Evolutionary conservation across 2,797 vertebrate species (phyloP), one percentile per base, ranked within the genome.

Genomic region (Sebastes aleutianus): DNA sequence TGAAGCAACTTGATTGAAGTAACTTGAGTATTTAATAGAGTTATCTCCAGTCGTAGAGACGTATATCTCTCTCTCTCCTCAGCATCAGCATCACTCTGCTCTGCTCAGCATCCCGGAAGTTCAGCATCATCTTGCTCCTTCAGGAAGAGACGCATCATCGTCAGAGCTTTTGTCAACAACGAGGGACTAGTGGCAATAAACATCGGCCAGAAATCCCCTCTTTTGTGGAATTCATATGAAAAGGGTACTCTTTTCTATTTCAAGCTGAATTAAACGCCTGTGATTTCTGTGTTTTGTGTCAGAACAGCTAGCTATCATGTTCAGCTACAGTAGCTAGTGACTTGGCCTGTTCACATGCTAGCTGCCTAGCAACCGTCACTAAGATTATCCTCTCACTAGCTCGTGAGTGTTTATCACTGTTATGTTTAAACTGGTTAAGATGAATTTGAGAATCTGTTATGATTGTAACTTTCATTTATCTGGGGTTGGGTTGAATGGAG

Each of bases 81-180:
- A 16, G 58, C 84, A 85, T 61, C 84, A 85, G 86, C 88, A 92
- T 91, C 91, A 75, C 43, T 34, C 88, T 54, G 77, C 88, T 86
- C 89, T 54, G 76, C 88, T 86, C 89, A 86, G 90, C 91, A 93
- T 93, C 92, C 93, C 91, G 91, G 94, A 92, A 94, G 93, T 91
- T 74, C 67, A 84, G 85, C 88, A 90, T 91, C 88, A 83, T 77
- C 16, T 50, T 70, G 83, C 84, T 87, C 78, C 50, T 87, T 72
- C 89, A 91, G 92, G 91, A 92, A 91, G 89, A 91, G 91, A 88
- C 91, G 91, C 93, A 85, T 83, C 90, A 86, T 81, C 87, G 79
- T 82, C 83, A 79, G 68, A 83, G 89, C 86, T 18, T 84, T 82
- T 89, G 84, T 91, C 88, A 91, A 91, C 93, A 92, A 83, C 89